These are phyloP conservation scores for Drosophila tani DNA, from an alignment of 1,140 invertebrate genomes.

Conservation along the genomic window DNA sequence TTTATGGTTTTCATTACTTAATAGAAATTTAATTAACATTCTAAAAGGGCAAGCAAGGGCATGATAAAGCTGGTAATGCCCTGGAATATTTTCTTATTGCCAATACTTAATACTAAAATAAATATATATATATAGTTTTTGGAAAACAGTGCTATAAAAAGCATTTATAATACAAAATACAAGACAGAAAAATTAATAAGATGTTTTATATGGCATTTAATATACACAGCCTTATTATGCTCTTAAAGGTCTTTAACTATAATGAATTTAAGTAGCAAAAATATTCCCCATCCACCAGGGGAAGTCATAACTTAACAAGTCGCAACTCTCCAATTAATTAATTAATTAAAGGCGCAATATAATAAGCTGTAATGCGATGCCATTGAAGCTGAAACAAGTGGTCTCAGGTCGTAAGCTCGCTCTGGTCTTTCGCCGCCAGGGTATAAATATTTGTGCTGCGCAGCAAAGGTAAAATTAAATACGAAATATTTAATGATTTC, in stretches of 20 bases:
- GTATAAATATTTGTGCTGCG: constrained; percentile 1
- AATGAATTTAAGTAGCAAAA: background rate
- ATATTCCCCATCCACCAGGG: background rate
- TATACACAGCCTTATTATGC: background rate
- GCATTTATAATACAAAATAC: background rate
- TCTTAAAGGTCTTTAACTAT: background rate
- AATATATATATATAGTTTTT: background rate
- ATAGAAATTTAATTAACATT: constrained; percentile 41
- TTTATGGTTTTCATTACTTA: constrained; percentile 25
- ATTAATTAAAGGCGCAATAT: constrained; percentile 1
- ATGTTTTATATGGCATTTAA: background rate
- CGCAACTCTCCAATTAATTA: constrained; percentile 2
- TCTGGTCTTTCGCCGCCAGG: background rate
- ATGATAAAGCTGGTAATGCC: background rate
- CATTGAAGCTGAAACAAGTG: background rate
- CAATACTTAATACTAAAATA: background rate
- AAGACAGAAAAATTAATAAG: background rate
- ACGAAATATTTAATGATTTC: constrained; percentile 43
- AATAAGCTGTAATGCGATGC: constrained; percentile 4
- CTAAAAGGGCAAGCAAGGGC: background rate
- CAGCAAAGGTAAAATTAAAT: constrained; percentile 26
- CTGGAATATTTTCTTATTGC: background rate
- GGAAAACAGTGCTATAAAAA: background rate
- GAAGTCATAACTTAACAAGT: background rate
- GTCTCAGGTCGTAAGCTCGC: background rate